Conservation (phyloP, 2,888 invertebrate species). For the Harpalus rubripes region DNA sequence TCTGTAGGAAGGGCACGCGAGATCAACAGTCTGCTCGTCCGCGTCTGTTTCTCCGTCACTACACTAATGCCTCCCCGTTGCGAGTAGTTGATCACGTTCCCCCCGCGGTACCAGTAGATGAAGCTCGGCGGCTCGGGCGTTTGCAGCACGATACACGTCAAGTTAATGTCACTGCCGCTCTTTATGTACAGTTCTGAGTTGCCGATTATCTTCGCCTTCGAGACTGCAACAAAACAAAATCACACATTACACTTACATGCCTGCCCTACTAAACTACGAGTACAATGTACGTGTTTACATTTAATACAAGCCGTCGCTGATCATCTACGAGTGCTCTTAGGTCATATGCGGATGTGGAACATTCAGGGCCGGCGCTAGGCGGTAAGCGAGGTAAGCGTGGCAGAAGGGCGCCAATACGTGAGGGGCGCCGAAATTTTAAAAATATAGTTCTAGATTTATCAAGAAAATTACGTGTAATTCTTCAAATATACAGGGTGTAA, state of each 20-base stretch:
- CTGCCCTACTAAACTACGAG: background rate
- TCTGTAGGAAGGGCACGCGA: constrained; percentile 90
- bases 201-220: constrained; percentile 92
- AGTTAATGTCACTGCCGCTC: constrained; percentile 94
- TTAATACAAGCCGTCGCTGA: background rate
- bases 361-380: no score
- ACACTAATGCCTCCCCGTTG: constrained; percentile 92
- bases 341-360: no score
- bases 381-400: no score
- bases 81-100: constrained; percentile 90
- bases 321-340: no score
- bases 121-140: constrained; percentile 90
- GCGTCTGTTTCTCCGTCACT: constrained; percentile 90
- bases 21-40: constrained; percentile 90
- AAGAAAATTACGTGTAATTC: no score
- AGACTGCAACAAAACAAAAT: constrained; percentile 82
- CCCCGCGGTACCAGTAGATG: constrained; percentile 91
- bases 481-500: no score
- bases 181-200: constrained; percentile 92
- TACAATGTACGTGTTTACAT: background rate
- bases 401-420: no score
- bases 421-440: no score
- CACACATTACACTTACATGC: constrained; percentile 26
- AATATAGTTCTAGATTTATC: no score
- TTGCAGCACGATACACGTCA: constrained; percentile 92